Evolutionary conservation across 2,888 invertebrate species (phyloP).

Genomic region (Hyalella azteca): DNA sequence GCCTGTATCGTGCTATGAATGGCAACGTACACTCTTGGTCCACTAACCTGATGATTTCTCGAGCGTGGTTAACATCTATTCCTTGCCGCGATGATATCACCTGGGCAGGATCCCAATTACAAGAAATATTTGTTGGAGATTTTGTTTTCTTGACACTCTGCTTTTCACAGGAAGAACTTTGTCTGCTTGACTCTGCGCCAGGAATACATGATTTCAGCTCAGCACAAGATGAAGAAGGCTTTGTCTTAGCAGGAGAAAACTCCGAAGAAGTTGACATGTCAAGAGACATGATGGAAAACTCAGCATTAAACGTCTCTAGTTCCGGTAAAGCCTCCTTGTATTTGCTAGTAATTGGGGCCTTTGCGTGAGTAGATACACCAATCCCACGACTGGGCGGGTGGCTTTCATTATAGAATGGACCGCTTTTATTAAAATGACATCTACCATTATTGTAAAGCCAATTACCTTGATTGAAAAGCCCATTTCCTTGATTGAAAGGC

Average conservation of each 20-base stretch:
- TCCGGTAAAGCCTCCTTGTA: no score
- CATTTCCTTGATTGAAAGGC: no score
- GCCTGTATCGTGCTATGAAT: constrained; percentile 87
- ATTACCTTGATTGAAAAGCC: no score
- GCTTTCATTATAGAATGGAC: no score
- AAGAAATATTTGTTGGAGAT: constrained; percentile 39
- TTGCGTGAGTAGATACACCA: no score
- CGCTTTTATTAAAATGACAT: no score
- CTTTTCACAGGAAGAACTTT: neutral
- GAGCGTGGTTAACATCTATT: constrained; percentile 51
- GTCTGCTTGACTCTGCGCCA: no score
- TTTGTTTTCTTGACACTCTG: neutral
- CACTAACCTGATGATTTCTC: constrained; percentile 65
- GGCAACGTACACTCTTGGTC: constrained; percentile 86
- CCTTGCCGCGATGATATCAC: constrained; percentile 52
- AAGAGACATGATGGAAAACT: neutral
- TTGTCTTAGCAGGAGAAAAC: neutral
- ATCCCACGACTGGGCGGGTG: no score
- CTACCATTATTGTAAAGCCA: no score
- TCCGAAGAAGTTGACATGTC: neutral
- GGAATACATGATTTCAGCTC: no score
- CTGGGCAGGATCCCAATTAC: constrained; percentile 54
- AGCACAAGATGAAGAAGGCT: neutral
- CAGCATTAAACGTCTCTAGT: no score
- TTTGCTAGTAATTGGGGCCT: no score